Evolutionary conservation across 2,797 vertebrate genomes (phyloP), one percentile per base, ranked within the genome.

Genomic region (Gallinago stenura): DNA sequence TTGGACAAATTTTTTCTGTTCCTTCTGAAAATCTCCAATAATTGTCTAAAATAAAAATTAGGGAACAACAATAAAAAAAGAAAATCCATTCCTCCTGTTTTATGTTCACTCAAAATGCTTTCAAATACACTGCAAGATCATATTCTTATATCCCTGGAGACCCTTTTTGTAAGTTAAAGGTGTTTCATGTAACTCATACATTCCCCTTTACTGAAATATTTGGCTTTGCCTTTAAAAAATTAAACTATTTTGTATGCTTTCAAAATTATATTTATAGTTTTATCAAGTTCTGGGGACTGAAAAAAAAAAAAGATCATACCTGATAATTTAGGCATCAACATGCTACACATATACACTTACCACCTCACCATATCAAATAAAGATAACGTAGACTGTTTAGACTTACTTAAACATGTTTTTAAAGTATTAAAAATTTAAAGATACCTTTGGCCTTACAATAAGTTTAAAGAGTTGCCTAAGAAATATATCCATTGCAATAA

Each of bases 1-100:
- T 68, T 99, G 98, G 57, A 99, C 98, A 98, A 99, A 99, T 97
- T 99, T 99, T 89, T 99, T 98, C 93, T 99, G 99, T 82, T 99
- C 99, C 94, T 99, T 99, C 60, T 99, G 99, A 97, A 99, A 99
- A 95, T 99, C 99, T 93, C 99, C 99, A 43, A 99, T 98, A 96
- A 99, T 99, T 4, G 99, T 99, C 99, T 99, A 91, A 77, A 98
- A 96, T 45, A 94, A 97, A 81, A 96, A 53, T 86, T 8, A 91
- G 4, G 7, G 8, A 87, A 58, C 2, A 14, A 83, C 21, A 73
- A 53, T 41, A 71, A 60, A 33, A 53, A 39, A 50, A 30, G 39
- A 24, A 33, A 35, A 30, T 0, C 37, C 15, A 64, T 6, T 79
- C n/a, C 37, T 83, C 8, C 35, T 90, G 8, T 83, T 92, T 83